Percentiles rank a stretch among this genome's conserved stretches.
These are phyloP conservation scores for Rhinogobio ventralis DNA, from an alignment of 2,797 vertebrate species.

Conservation along the genomic window DNA sequence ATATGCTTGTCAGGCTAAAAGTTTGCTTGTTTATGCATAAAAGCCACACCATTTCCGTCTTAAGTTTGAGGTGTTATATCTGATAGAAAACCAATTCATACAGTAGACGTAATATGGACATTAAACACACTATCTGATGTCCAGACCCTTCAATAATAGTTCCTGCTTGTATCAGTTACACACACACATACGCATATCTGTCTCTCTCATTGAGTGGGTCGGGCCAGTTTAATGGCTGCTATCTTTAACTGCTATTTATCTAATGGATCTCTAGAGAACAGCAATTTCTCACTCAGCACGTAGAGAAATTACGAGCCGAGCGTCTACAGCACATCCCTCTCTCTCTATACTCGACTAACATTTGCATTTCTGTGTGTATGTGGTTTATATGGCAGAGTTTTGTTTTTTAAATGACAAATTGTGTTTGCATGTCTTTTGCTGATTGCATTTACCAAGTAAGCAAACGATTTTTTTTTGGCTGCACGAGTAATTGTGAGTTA, in stretches of 20 bases:
- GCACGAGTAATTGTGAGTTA: background rate
- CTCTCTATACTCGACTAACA: background rate
- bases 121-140: background rate
- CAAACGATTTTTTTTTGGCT: background rate
- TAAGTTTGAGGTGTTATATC: background rate
- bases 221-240: constrained; percentile 37
- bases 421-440: background rate
- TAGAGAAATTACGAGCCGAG: constrained; percentile 1
- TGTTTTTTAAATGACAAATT: background rate
- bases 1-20: too few species aligned
- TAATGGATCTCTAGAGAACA: constrained; percentile 39
- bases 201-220: background rate
- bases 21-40: too few species aligned
- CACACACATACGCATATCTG: background rate
- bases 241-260: constrained; percentile 48
- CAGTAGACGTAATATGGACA: background rate
- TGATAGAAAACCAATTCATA: background rate
- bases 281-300: constrained; percentile 40
- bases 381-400: background rate
- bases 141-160: background rate
- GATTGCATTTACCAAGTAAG: background rate
- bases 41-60: too few species aligned
- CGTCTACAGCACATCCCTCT: background rate
- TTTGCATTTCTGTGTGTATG: background rate
- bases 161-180: constrained; percentile 25